Base-by-base conservation (phyloP, 2,888 invertebrate species). In the Apamea monoglypha region DNA sequence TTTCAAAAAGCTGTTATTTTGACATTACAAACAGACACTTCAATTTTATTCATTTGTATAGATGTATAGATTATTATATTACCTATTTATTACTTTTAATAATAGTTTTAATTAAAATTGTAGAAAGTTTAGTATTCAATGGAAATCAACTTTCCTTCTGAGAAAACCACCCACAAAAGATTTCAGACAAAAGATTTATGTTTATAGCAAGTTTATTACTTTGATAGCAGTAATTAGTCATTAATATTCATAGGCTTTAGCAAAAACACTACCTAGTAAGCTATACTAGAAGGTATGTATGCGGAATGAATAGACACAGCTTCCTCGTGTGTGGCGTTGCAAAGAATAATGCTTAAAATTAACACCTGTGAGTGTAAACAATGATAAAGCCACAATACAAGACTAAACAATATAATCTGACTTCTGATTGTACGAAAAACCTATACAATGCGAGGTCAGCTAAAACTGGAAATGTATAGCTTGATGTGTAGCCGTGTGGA, bases 171-270 rank as follows among this genome's bases (percentile, higher is more conserved):
- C 16, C 21, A 66, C 29, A 81, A 59, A 69, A 47, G 47, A 25
- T 16, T 64, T 61, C 12, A 44, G 32, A 84, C 71, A 75, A 74
- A 56, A 40, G 70, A 76, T 71, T 71, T 70, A 69, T 67, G 18
- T 16, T 4, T 69, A 50, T 50, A 32, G 18, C 56, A 67, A 61
- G 25, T 73, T 75, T 82, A 74, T 74, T 73, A 66, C 71, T 72
- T 66, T 59, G 18, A 70, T 73, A 61, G 25, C 47, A 74, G 16
- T 82, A 44, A 84, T 73, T 72, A 50, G 29, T n/a, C 14, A 83
- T 86, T 53, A 74, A 76, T 79, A 84, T 84, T 86, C 66, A 76
- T 67, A 59, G 63, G 25, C 16, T 12, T 16, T 21, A 66, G 82
- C 40, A 71, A 76, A 85, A 82, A 63, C 18, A 50, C 44, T 61